phyloP scores from a whole-genome alignment of 2,113 vertebrate genomes.

The Chaenocephalus aceratus region DNA sequence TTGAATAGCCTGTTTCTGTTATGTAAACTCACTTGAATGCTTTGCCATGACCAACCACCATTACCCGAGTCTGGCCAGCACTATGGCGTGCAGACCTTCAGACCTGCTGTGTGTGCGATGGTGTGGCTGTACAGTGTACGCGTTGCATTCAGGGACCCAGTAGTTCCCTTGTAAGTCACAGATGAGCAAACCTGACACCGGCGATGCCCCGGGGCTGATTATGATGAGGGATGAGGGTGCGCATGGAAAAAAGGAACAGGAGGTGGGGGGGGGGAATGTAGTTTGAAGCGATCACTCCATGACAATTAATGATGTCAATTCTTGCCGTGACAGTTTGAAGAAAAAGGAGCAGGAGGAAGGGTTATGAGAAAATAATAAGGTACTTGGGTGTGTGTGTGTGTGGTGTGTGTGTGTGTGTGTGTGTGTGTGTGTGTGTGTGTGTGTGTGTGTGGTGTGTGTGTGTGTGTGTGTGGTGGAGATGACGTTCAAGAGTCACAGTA shows the following conservation, averaged over 20 bases:
- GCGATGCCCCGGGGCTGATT: slow-evolving; percentile 35
- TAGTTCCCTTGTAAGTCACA: slow-evolving; percentile 38
- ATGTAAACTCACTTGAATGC: slow-evolving; percentile 4
- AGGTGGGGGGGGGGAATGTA: slow-evolving; percentile 13
- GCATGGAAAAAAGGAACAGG: slow-evolving; percentile 16
- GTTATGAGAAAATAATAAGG: slow-evolving; percentile 12
- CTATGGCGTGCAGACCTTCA: not conserved
- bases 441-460: not conserved
- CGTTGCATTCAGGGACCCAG: slow-evolving; percentile 32
- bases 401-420: too few relatives aligned
- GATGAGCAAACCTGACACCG: slow-evolving; percentile 45
- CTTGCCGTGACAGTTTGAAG: slow-evolving; percentile 36
- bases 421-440: too few relatives aligned
- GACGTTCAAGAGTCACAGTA: not conserved
- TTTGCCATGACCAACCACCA: not conserved
- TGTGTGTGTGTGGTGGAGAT: not conserved
- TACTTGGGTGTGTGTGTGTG: not conserved
- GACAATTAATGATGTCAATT: slow-evolving; percentile 52
- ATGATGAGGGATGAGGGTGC: slow-evolving; percentile 33
- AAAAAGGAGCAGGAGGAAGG: not conserved
- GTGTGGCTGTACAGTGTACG: slow-evolving; percentile 3
- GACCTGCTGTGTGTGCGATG: not conserved
- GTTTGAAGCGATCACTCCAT: slow-evolving; percentile 33
- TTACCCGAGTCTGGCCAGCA: not conserved
- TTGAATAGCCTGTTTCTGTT: not conserved